Evolutionary conservation across 2,797 vertebrate genomes (phyloP).

Genomic region (Acrossocheilus wenchowensis): DNA sequence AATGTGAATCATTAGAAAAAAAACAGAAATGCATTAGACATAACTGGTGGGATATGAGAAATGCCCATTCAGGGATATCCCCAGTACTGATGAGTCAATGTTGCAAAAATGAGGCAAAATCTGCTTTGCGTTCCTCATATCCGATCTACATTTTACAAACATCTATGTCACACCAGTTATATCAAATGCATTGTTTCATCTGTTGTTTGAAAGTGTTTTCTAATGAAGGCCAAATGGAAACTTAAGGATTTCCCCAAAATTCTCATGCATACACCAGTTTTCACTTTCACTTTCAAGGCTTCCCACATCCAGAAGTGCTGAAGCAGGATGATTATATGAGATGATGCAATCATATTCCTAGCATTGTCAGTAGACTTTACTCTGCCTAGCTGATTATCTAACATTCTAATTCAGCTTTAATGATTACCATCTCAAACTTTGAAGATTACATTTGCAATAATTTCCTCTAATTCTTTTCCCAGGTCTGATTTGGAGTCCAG

Average conservation of each 20-base stretch:
- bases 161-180: not conserved
- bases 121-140: not conserved
- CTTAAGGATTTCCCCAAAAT: not conserved
- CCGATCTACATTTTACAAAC: not conserved
- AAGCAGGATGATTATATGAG: constrained; percentile 7
- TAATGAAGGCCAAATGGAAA: constrained; percentile 6
- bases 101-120: not conserved
- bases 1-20: not conserved
- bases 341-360: constrained; percentile 15
- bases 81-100: not conserved
- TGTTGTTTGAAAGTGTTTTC: not conserved
- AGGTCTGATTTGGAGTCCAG: constrained; percentile 20
- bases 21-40: not conserved
- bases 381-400: not conserved
- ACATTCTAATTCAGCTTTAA: not conserved
- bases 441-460: too few relatives aligned
- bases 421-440: too few relatives aligned
- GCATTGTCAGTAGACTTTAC: not conserved
- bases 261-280: not conserved
- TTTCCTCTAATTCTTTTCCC: not conserved
- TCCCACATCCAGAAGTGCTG: not conserved
- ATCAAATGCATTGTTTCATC: not conserved
- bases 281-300: constrained; percentile 63
- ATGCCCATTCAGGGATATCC: not conserved
- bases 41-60: not conserved